Conservation (phyloP, 2,113 vertebrate genomes). For the Dipodomys merriami region DNA sequence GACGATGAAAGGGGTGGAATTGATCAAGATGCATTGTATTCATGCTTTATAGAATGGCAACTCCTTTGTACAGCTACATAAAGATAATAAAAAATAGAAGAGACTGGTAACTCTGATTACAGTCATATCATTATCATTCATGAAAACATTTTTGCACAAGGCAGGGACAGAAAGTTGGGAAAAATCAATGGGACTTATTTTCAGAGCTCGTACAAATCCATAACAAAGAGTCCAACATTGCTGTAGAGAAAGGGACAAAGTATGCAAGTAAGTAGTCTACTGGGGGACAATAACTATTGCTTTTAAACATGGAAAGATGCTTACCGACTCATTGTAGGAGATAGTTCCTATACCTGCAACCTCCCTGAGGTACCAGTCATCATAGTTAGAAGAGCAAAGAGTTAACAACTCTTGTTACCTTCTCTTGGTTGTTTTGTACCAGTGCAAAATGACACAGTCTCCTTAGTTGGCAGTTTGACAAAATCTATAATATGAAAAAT, state of each 20-base stretch:
- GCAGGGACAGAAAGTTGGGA: neutral
- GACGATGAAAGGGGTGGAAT: too few relatives aligned
- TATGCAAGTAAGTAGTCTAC: neutral
- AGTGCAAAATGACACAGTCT: neutral
- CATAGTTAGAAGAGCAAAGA: neutral
- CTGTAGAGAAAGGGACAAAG: neutral
- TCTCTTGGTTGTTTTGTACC: neutral
- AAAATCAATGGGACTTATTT: neutral
- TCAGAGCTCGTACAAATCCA: neutral
- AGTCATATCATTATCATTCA: neutral
- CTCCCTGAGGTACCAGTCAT: neutral
- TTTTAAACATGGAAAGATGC: neutral
- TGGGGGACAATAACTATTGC: neutral
- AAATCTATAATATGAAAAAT: constrained; percentile 10
- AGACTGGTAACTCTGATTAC: neutral
- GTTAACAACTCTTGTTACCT: neutral
- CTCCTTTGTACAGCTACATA: too few relatives aligned
- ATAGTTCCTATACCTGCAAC: neutral
- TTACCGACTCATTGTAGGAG: neutral
- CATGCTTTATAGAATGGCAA: too few relatives aligned
- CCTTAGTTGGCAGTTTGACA: neutral
- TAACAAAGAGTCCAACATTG: neutral
- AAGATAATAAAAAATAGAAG: neutral
- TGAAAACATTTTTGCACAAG: neutral
- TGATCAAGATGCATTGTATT: too few relatives aligned